A percentile compares a stretch with the other conserved stretches of the same genome.
Conservation (phyloP, 2,888 invertebrate species). For the Pristionchus arcanus region DNA sequence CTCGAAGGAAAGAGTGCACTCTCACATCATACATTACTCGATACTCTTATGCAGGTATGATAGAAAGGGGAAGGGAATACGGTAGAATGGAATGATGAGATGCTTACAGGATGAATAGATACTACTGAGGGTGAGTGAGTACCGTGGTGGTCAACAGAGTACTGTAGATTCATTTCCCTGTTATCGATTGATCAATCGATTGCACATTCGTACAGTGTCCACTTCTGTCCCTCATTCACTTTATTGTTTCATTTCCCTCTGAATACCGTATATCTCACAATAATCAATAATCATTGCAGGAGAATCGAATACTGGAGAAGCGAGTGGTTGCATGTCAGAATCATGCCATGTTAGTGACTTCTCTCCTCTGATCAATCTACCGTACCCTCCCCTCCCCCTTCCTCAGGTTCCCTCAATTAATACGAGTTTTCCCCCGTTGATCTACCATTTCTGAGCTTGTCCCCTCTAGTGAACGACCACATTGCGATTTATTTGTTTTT, state of each 20-base stretch:
- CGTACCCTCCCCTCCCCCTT: not conserved
- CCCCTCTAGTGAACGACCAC: slow-evolving; percentile 22
- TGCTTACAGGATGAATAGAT: not conserved
- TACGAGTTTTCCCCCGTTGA: not conserved
- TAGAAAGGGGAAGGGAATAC: not conserved
- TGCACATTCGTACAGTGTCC: slow-evolving; percentile 26
- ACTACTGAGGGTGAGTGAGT: slow-evolving; percentile 20
- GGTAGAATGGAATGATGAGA: not conserved
- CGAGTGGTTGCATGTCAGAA: slow-evolving; percentile 83
- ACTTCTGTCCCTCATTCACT: slow-evolving; percentile 10
- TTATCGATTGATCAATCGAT: slow-evolving; percentile 37
- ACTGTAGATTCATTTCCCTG: slow-evolving; percentile 4
- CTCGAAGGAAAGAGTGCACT: slow-evolving; percentile 50
- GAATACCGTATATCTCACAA: slow-evolving; percentile 7
- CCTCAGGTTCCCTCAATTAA: not conserved
- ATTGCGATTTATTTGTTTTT: slow-evolving; percentile 1
- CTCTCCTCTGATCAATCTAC: slow-evolving; percentile 78
- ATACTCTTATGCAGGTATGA: slow-evolving; percentile 54
- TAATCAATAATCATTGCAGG: slow-evolving; percentile 80
- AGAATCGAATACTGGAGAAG: slow-evolving; percentile 83
- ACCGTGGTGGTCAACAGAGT: not conserved
- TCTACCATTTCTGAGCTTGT: slow-evolving; percentile 35
- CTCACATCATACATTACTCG: slow-evolving; percentile 49
- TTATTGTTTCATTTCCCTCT: not conserved
- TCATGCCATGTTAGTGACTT: slow-evolving; percentile 83